A percentile compares a stretch with the other conserved stretches of the same genome.
phyloP scores from a whole-genome alignment of 2,113 vertebrate species.

The Prionailurus viverrinus region DNA sequence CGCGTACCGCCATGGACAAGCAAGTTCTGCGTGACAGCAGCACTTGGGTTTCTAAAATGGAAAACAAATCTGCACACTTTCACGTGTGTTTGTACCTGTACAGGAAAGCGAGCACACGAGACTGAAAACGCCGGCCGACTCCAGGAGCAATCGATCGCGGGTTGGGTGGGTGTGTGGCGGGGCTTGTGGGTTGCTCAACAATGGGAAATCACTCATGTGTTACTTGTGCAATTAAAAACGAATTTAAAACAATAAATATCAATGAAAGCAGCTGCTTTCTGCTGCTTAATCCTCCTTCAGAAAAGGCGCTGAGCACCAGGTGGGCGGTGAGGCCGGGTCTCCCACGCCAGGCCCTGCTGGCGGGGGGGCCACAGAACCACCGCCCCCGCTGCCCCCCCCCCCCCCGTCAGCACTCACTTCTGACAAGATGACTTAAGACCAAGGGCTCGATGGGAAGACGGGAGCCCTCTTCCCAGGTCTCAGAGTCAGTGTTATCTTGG shows the following conservation, averaged over 20 bases:
- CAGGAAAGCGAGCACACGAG: background rate
- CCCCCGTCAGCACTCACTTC: background rate
- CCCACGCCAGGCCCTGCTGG: background rate
- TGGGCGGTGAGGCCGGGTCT: background rate
- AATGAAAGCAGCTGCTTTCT: background rate
- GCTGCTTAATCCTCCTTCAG: background rate
- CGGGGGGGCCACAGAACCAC: fast-evolving
- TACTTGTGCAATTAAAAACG: background rate
- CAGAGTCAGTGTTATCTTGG: fast-evolving
- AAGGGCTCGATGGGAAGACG: fast-evolving
- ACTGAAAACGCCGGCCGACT: fast-evolving
- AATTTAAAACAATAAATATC: background rate
- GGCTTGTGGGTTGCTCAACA: fast-evolving
- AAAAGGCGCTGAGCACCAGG: background rate
- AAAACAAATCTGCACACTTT: background rate
- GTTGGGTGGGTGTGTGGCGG: fast-evolving
- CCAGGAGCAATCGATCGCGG: fast-evolving
- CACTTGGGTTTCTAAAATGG: background rate
- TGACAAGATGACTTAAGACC: background rate
- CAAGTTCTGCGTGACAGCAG: fast-evolving
- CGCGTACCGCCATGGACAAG: background rate
- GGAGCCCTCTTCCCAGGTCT: background rate
- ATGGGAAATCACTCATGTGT: background rate
- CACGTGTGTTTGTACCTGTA: fast-evolving
- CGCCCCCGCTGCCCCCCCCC: fast-evolving